These are phyloP conservation scores for Colaptes auratus DNA, from an alignment of 2,113 vertebrate genomes.

Conservation along the genomic window DNA sequence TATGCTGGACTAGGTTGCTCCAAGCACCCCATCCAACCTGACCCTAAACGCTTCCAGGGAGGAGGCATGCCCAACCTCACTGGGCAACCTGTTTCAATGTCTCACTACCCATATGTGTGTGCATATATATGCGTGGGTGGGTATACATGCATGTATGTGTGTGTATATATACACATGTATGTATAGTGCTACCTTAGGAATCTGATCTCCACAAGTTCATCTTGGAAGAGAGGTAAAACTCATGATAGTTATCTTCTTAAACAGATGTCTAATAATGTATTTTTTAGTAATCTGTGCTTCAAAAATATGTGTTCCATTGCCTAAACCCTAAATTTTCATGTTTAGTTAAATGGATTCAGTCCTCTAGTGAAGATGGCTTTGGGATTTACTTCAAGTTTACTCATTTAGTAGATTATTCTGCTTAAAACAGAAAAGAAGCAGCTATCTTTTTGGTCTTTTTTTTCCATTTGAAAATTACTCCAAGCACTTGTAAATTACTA, in stretches of 20 bases:
- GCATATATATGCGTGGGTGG: too few relatives aligned
- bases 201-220: slow-evolving; percentile 12
- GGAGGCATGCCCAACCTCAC: background rate
- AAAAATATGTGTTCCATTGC: background rate
- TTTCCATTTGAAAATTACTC: background rate
- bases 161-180: background rate
- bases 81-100: background rate
- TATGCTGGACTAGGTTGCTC: background rate
- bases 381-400: slow-evolving; percentile 9
- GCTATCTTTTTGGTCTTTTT: background rate
- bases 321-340: background rate
- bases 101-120: too few relatives aligned
- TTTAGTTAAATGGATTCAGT: background rate
- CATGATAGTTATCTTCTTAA: slow-evolving; percentile 25
- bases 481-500: background rate
- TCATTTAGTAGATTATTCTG: background rate
- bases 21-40: background rate
- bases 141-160: too few relatives aligned
- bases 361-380: background rate
- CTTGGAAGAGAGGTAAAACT: slow-evolving; percentile 7
- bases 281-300: slow-evolving; percentile 10
- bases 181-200: background rate
- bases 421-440: background rate
- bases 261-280: background rate
- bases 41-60: background rate